Percentiles rank a stretch among this genome's conserved stretches.
Evolutionary conservation across 2,113 vertebrate species (phyloP).

Genomic region (Cyanoderma ruficeps): DNA sequence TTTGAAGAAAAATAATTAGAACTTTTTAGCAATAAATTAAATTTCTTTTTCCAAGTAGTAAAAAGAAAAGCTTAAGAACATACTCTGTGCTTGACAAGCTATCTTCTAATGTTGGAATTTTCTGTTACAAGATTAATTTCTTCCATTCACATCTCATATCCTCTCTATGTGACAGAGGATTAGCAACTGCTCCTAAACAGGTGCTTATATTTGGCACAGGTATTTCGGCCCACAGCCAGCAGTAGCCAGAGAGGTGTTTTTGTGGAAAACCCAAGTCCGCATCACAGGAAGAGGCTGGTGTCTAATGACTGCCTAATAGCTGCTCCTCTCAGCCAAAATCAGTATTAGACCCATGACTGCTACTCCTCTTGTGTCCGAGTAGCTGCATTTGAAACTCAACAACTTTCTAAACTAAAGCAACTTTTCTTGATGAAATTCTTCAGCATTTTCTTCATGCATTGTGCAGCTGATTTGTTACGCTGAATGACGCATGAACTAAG

Average conservation of each 20-base stretch:
- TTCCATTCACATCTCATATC: neutral
- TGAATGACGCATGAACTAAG: neutral
- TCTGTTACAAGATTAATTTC: neutral
- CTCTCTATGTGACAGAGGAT: neutral
- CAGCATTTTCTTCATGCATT: neutral
- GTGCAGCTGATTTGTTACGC: neutral
- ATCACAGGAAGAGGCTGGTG: neutral
- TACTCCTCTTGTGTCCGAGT: neutral
- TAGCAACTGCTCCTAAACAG: neutral
- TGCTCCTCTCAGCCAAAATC: neutral
- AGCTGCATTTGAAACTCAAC: neutral
- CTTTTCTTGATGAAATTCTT: neutral
- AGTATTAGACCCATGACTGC: neutral
- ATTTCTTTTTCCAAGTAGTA: neutral
- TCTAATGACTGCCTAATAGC: neutral
- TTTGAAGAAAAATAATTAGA: neutral
- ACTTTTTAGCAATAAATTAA: neutral
- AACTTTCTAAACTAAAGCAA: neutral
- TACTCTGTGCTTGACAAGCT: neutral
- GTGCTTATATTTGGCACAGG: neutral
- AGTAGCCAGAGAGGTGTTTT: neutral
- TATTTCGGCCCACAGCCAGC: neutral
- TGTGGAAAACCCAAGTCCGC: neutral
- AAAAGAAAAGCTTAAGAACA: neutral
- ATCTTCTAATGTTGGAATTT: neutral